Conservation (phyloP, 2,113 vertebrate species). For the Peromyscus polionotus region DNA sequence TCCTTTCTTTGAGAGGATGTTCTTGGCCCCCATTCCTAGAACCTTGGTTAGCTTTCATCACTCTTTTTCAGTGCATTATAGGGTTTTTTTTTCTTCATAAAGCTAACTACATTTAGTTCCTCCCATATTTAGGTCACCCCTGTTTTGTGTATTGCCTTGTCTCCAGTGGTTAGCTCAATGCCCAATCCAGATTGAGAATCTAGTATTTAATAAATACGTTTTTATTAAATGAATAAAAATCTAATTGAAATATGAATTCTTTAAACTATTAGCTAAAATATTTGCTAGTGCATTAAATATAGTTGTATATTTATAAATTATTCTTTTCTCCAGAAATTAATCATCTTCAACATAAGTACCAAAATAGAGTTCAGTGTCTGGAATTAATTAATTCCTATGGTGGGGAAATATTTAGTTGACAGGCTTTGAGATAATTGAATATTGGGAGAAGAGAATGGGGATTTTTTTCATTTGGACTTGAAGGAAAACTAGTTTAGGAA, state of each 20-base stretch:
- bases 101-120: neutral
- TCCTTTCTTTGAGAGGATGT: neutral
- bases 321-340: conserved; percentile 15
- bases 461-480: neutral
- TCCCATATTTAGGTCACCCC: neutral
- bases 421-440: neutral
- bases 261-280: conserved; percentile 54
- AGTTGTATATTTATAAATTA: conserved; percentile 27
- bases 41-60: neutral
- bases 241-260: conserved; percentile 33
- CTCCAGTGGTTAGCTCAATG: neutral
- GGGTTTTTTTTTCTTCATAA: neutral
- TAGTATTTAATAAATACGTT: conserved; percentile 28
- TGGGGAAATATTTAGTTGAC: conserved; percentile 32
- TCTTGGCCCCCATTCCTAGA: neutral
- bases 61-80: neutral
- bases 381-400: conserved; percentile 17
- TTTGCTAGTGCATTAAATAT: conserved; percentile 38
- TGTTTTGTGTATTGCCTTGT: neutral
- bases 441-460: neutral
- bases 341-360: conserved; percentile 29
- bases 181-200: neutral
- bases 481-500: neutral
- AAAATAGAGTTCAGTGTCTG: neutral
- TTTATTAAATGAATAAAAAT: conserved; percentile 56